A percentile compares a stretch with the other conserved stretches of the same genome.
phyloP scores from a whole-genome alignment of 2,797 vertebrate species.

The Danio choprae region DNA sequence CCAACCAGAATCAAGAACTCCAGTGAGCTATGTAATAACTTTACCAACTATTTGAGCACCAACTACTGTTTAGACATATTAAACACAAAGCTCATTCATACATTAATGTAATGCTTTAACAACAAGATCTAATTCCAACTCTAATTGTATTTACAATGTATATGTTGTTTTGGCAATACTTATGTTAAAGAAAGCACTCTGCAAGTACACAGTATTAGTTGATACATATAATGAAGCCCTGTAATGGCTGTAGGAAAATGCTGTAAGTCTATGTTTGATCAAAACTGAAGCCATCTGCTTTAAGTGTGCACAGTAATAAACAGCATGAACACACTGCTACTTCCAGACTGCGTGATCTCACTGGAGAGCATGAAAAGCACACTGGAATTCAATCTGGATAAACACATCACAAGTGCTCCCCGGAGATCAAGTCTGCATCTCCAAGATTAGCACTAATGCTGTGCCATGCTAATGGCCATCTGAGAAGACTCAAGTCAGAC shows the following conservation, averaged over 20 bases:
- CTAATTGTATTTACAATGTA: too few species aligned
- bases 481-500: background rate
- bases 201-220: background rate
- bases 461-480: background rate
- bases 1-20: too few species aligned
- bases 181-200: background rate
- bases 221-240: slow-evolving; percentile 11
- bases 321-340: background rate
- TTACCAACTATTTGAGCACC: too few species aligned
- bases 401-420: slow-evolving; percentile 17
- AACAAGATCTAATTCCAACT: too few species aligned
- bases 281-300: slow-evolving; percentile 21
- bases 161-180: background rate
- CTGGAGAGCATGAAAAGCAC: slow-evolving; percentile 20
- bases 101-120: background rate
- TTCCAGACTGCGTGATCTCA: slow-evolving; percentile 30
- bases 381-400: slow-evolving; percentile 49
- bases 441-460: slow-evolving; percentile 30
- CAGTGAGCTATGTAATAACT: too few species aligned
- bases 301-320: slow-evolving; percentile 4
- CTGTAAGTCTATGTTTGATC: background rate
- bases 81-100: too few species aligned
- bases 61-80: too few species aligned
- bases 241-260: background rate
- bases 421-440: slow-evolving; percentile 12